Evolutionary conservation across 30 jellyfish, hydroid and myxozoan species (phyloP).

Genomic region (Aurelia aurita complex sp. Pacific): DNA sequence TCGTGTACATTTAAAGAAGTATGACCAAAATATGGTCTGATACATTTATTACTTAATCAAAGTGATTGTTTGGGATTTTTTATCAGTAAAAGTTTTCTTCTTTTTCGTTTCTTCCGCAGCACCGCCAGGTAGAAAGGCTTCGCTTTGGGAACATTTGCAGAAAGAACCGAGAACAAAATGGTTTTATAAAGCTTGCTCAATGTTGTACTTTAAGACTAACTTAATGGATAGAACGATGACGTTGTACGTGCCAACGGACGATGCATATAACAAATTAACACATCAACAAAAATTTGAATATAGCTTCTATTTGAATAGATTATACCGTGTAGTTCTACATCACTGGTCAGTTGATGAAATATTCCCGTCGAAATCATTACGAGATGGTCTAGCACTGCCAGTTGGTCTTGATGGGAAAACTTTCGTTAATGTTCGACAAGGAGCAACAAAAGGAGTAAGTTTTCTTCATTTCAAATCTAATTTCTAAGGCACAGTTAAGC

Average conservation of each 20-base stretch:
- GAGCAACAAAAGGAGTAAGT: no score
- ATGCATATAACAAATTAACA: slow-evolving; percentile 1
- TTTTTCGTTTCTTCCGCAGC: not conserved
- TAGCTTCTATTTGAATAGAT: slow-evolving; percentile 1
- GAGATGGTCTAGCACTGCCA: slow-evolving; percentile 16
- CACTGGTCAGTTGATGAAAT: slow-evolving; percentile 1
- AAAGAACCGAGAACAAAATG: slow-evolving; percentile 3
- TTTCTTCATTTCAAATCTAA: no score
- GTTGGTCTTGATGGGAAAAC: slow-evolving; percentile 17
- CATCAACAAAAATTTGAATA: not conserved
- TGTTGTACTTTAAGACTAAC: not conserved
- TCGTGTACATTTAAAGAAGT: no score
- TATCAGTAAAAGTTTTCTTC: no score
- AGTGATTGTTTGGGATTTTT: no score
- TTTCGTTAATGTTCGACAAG: slow-evolving; percentile 33
- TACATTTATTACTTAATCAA: no score
- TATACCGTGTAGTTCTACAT: slow-evolving; percentile 11
- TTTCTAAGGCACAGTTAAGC: no score
- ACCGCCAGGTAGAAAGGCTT: not conserved
- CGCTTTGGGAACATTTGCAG: slow-evolving; percentile 29
- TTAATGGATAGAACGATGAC: slow-evolving; percentile 10
- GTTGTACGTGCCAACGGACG: slow-evolving; percentile 15
- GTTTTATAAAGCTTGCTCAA: slow-evolving; percentile 4
- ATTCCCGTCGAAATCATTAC: not conserved
- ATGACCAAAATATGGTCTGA: no score